Base-by-base conservation (phyloP, 37 sponge, comb jelly and placozoan genomes). In the Oopsacas minuta region DNA sequence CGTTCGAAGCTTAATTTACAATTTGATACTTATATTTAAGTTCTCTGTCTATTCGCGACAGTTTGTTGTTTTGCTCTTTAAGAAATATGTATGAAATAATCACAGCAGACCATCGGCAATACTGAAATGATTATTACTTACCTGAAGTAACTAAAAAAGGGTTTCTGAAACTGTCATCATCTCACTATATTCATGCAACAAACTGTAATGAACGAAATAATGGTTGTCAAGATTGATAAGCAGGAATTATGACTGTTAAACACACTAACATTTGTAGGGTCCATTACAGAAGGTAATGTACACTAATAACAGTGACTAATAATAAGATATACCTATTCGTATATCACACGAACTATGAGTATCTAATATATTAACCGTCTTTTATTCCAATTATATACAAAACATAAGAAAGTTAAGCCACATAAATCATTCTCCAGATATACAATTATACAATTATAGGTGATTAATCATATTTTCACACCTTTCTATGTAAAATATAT, bases 21-120 rank as follows among this genome's bases (percentile, higher is more conserved):
- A 61, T 12, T 32, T 61, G 75, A 61, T 61, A 61, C 30, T 61
- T 61, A n/a, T 61, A 61, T n/a, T 61, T 61, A 61, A 61, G 75
- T n/a, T 61, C 22, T 61, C 75, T 61, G 1, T 34, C 75, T 34
- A 61, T 61, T 17, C 75, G 20, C 1, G 75, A 61, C 22, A 61
- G 75, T 61, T 61, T 61, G 75, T 61, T 61, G 75, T 61, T 61
- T n/a, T n/a, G n/a, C n/a, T n/a, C n/a, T n/a, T n/a, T n/a, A n/a
- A 61, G 75, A 61, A n/a, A 61, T 32, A 42, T 42, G 15, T 17
- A 42, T 17, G 8, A 42, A 42, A 42, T 17, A 17, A 15, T 42
- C 15, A 42, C 49, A 42, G n/a, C n/a, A n/a, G n/a, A n/a, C n/a
- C n/a, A n/a, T n/a, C n/a, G n/a, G n/a, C n/a, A n/a, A n/a, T n/a